Conservation (phyloP, 2,797 vertebrate genomes). For the Sebastes oblongus region DNA sequence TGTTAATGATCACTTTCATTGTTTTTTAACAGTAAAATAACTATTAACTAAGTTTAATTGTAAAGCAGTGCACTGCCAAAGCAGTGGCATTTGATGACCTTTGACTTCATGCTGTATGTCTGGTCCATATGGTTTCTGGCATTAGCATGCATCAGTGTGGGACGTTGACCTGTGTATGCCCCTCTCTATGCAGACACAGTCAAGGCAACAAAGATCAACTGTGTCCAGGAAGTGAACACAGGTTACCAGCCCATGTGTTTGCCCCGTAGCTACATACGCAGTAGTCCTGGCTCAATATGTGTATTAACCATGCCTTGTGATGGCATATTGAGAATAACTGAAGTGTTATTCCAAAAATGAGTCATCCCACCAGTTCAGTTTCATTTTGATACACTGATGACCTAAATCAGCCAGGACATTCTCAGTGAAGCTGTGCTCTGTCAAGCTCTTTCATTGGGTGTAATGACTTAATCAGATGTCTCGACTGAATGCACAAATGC, state of each 20-base stretch:
- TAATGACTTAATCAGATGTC: background rate
- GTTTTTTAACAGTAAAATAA: no score
- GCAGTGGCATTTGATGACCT: background rate
- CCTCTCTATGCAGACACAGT: background rate
- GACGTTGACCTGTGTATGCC: conserved; percentile 4
- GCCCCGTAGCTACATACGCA: conserved; percentile 1
- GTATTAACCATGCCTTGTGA: conserved; percentile 38
- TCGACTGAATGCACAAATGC: background rate
- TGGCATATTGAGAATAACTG: background rate
- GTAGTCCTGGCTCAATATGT: conserved; percentile 3
- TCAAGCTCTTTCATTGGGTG: background rate
- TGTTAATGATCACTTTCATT: no score
- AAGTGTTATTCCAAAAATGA: background rate
- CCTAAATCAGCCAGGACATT: background rate
- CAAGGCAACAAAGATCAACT: conserved; percentile 13
- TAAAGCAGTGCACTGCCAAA: no score
- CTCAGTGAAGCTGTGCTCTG: background rate
- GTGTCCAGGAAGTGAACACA: conserved; percentile 6
- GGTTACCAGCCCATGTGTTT: conserved; percentile 38
- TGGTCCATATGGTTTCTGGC: no score
- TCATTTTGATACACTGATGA: background rate
- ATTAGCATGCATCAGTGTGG: background rate
- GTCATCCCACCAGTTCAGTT: background rate
- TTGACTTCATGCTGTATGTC: background rate
- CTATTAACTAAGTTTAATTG: background rate